These are phyloP conservation scores for Drosophila ananassae DNA, from an alignment of 1,140 invertebrate genomes.

Conservation along the genomic window DNA sequence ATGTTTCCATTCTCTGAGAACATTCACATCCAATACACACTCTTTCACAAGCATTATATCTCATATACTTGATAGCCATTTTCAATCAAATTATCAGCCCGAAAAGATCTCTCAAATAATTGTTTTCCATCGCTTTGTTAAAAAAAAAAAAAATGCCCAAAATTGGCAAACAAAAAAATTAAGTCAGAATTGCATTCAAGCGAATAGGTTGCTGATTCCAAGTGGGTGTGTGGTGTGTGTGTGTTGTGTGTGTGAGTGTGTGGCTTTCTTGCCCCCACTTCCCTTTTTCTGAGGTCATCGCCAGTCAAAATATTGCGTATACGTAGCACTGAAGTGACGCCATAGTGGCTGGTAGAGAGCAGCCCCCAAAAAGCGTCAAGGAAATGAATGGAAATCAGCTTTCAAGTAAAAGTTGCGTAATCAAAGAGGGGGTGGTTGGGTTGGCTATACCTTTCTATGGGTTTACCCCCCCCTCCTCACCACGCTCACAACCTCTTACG, in stretches of 20 bases:
- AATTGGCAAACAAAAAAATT: slow-evolving; percentile 49
- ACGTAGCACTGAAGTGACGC: slow-evolving; percentile 59
- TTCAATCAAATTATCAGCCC: slow-evolving; percentile 64
- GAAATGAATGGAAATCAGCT: slow-evolving; percentile 67
- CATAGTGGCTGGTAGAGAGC: slow-evolving; percentile 52
- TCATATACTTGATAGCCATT: slow-evolving; percentile 19
- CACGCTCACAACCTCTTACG: slow-evolving; percentile 36
- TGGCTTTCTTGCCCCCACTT: slow-evolving; percentile 9
- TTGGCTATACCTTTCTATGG: slow-evolving; percentile 15
- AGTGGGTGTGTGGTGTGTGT: slow-evolving; percentile 18
- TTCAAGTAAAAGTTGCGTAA: slow-evolving; percentile 75
- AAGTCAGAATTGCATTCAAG: slow-evolving; percentile 66
- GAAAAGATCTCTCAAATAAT: slow-evolving; percentile 63
- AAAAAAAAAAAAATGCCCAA: slow-evolving; percentile 53
- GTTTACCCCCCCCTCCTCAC: slow-evolving; percentile 14
- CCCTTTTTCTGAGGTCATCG: slow-evolving; percentile 61
- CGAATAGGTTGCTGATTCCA: slow-evolving; percentile 31
- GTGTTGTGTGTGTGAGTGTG: no score
- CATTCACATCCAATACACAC: not conserved
- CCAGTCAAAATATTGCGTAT: slow-evolving; percentile 72
- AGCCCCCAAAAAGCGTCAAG: slow-evolving; percentile 33
- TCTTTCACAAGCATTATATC: not conserved
- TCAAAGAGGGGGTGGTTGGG: slow-evolving; percentile 29
- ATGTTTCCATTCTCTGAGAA: slow-evolving; percentile 24
- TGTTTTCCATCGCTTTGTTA: slow-evolving; percentile 17